Percentiles rank a stretch among this genome's conserved stretches.
phyloP scores from a whole-genome alignment of 2,888 invertebrate species.

The Lycia hirtaria region DNA sequence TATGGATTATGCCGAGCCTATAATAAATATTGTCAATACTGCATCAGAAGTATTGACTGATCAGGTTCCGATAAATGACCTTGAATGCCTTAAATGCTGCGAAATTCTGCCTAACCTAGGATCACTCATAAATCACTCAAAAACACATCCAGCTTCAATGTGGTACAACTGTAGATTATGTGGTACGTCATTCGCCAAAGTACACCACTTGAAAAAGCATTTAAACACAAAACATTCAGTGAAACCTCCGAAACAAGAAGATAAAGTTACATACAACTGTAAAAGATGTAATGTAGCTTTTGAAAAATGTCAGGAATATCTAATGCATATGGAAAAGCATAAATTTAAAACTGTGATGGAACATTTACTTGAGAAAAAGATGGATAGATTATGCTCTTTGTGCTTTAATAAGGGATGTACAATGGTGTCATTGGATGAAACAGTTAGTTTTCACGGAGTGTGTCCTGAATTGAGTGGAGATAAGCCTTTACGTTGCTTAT shows the following conservation, averaged over 20 bases:
- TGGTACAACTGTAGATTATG: slow-evolving; percentile 73
- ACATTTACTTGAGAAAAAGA: slow-evolving; percentile 61
- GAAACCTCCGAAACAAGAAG: background rate
- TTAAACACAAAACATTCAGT: slow-evolving; percentile 32
- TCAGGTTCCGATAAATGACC: slow-evolving; percentile 50
- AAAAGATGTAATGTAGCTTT: slow-evolving; percentile 55
- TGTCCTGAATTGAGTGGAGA: slow-evolving; percentile 69
- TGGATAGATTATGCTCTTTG: slow-evolving; percentile 64
- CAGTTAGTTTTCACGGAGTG: slow-evolving; percentile 67
- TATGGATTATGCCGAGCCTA: slow-evolving; percentile 72
- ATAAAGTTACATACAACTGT: slow-evolving; percentile 55
- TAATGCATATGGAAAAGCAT: slow-evolving; percentile 76
- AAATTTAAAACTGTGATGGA: slow-evolving; percentile 67
- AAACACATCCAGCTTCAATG: slow-evolving; percentile 70
- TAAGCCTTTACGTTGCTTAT: slow-evolving; percentile 57
- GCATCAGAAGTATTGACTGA: slow-evolving; percentile 46
- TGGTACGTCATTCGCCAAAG: slow-evolving; percentile 70
- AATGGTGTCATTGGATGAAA: slow-evolving; percentile 59
- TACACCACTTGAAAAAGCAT: slow-evolving; percentile 60
- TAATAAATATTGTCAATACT: slow-evolving; percentile 64
- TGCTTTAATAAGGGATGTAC: slow-evolving; percentile 60
- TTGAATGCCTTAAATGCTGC: slow-evolving; percentile 74
- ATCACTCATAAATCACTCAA: slow-evolving; percentile 66
- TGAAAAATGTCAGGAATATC: slow-evolving; percentile 53
- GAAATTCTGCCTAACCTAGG: slow-evolving; percentile 63